Evolutionary conservation across 2,888 invertebrate species (phyloP).

Genomic region (Tenthredo distinguenda): DNA sequence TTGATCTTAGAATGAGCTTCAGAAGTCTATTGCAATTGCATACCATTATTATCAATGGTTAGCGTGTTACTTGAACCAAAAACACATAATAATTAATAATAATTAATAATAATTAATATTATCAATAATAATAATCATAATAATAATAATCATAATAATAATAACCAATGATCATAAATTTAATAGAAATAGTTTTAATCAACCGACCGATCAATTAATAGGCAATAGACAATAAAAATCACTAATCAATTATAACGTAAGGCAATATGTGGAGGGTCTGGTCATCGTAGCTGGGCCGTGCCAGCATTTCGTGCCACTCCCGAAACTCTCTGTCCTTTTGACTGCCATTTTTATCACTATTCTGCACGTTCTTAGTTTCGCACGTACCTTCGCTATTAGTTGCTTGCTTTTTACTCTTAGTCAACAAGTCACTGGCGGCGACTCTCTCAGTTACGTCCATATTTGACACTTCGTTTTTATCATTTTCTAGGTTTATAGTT

Average conservation of each 20-base stretch:
- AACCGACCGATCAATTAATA: constrained; percentile 59
- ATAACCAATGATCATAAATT: constrained; percentile 64
- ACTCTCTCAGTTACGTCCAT: constrained; percentile 50
- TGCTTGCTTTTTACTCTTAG: constrained; percentile 55
- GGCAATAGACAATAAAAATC: constrained; percentile 57
- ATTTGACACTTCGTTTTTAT: constrained; percentile 38
- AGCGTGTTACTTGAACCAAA: constrained; percentile 40
- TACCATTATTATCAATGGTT: constrained; percentile 38
- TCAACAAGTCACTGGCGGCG: constrained; percentile 51
- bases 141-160: constrained; percentile 60
- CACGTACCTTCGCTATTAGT: constrained; percentile 61
- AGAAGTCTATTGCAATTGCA: constrained; percentile 46
- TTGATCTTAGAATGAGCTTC: constrained; percentile 35
- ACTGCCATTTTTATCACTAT: constrained; percentile 50
- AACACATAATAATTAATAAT: constrained; percentile 40
- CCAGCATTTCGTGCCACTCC: constrained; percentile 95
- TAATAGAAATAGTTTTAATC: constrained; percentile 66
- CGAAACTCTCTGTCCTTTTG: constrained; percentile 85
- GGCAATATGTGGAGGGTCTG: constrained; percentile 95
- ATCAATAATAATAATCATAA: constrained; percentile 55
- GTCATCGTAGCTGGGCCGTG: constrained; percentile 86
- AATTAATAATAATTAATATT: constrained; percentile 52
- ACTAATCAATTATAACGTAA: constrained; percentile 96
- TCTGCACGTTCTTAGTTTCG: constrained; percentile 62
- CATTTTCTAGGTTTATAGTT: constrained; percentile 48